Evolutionary conservation across 2,888 invertebrate species (phyloP), one percentile per base, ranked within the genome.

Genomic region (Parthenolecanium corni): DNA sequence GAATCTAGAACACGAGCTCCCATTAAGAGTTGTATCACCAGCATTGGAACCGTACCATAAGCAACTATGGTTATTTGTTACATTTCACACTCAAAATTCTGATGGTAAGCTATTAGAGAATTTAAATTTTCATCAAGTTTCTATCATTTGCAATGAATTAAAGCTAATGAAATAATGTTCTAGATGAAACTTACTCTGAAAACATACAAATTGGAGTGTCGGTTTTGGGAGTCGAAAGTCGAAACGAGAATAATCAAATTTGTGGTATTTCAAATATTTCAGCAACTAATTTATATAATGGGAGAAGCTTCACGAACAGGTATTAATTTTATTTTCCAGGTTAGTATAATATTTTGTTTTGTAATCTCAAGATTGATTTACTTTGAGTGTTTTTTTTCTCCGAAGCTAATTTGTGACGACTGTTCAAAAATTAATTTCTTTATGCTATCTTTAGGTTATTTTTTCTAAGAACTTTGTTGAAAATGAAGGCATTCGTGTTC

Each of bases 21-120:
- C 94, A 2, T 95, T 89, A 74, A 81, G 84, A 64, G 81, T 95
- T 78, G 84, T 84, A 71, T 89, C 89, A 52, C 91, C 92, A 0
- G 77, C 85, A 20, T 78, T 95, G 73, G 87, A 90, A 36, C 86
- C 90, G 0, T 90, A 94, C 69, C 86, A 87, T 62, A 94, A 95
- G 73, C 94, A 96, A 71, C 74, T 96, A 64, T 96, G 96, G 95
- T 78, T 96, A 0, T 85, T 90, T 66, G 89, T 89, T 1, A 86
- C 88, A 72, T 78, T 93, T 70, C 77, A 84, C 38, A 91, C 91
- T 3, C 83, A 84, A 69, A 89, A 89, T 74, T 84, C 81, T 68
- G 90, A 91, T 71, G 89, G 91, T 89, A 75, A 73, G 70, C n/a
- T n/a, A n/a, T n/a, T 67, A 57, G 25, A 21, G 9, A 46, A 11